These are phyloP conservation scores for Sminthopsis crassicaudata DNA, from an alignment of 2,113 vertebrate species.

Conservation along the genomic window DNA sequence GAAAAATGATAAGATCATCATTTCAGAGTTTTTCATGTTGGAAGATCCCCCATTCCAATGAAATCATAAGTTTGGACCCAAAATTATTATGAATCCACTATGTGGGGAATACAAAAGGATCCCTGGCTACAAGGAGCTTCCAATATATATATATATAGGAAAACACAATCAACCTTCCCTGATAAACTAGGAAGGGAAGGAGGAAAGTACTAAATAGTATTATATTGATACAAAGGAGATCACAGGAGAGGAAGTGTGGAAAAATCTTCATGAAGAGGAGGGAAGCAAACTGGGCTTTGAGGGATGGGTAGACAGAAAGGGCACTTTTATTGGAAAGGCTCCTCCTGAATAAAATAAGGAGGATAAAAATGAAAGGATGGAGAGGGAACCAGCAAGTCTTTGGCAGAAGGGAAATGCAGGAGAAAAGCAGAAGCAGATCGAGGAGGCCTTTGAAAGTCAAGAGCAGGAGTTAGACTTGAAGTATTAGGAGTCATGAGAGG, in stretches of 20 bases:
- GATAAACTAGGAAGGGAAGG: neutral
- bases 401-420: neutral
- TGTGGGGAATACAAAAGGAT: neutral
- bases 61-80: no score
- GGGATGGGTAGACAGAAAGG: neutral
- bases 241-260: neutral
- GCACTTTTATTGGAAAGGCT: neutral
- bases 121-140: neutral
- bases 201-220: neutral
- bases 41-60: no score
- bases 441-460: neutral
- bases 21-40: no score
- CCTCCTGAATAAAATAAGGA: neutral
- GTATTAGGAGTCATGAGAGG: neutral
- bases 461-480: no score
- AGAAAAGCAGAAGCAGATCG: neutral
- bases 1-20: no score
- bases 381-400: neutral
- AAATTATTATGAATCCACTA: neutral
- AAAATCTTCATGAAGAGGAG: neutral
- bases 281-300: neutral
- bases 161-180: neutral
- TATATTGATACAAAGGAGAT: neutral
- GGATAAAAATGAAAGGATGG: neutral
- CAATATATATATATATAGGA: neutral